Base-by-base conservation (phyloP, 2,888 invertebrate species). In the Ochropleura leucogaster region DNA sequence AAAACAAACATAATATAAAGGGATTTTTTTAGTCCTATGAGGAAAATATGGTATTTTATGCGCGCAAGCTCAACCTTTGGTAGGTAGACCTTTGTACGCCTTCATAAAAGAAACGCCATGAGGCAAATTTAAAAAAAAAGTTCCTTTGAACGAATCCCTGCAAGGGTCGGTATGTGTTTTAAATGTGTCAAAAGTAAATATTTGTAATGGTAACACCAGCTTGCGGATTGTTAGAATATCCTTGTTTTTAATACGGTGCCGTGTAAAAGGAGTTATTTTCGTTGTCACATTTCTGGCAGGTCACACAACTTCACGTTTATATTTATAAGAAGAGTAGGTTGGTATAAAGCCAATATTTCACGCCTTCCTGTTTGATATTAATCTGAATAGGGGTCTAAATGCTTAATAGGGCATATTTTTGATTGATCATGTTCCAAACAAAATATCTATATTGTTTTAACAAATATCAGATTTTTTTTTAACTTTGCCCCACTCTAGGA, bases 151-250 rank as follows among this genome's bases (percentile, higher is more conserved):
- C 46, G 60, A 82, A 77, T 68, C 63, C 72, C 73, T 20, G 59
- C 49, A 12, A 70, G 57, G 69, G 20, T 71, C 18, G 69, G 44
- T 63, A n/a, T 77, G 67, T 79, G 64, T 68, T 74, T 60, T 59
- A 64, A 70, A 82, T 73, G 79, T 83, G 80, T 72, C 63, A 76
- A 74, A 76, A 74, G 78, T 65, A 85, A 85, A 85, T 82, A 82
- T 75, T 71, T 85, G 59, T 70, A 10, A 73, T 71, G 65, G 71
- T 59, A 79, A 75, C 60, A 72, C 44, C 66, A 77, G 57, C 42
- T n/a, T 53, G 57, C 20, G 47, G 75, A 72, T 71, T 72, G 44
- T 65, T 79, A 42, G 20, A 49, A 64, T 46, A 71, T 74, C 14
- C 53, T 70, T 79, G 55, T 74, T 65, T 77, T 80, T 69, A 44